Conservation (phyloP, 2,888 invertebrate genomes). For the Caenorhabditis sp. region DNA sequence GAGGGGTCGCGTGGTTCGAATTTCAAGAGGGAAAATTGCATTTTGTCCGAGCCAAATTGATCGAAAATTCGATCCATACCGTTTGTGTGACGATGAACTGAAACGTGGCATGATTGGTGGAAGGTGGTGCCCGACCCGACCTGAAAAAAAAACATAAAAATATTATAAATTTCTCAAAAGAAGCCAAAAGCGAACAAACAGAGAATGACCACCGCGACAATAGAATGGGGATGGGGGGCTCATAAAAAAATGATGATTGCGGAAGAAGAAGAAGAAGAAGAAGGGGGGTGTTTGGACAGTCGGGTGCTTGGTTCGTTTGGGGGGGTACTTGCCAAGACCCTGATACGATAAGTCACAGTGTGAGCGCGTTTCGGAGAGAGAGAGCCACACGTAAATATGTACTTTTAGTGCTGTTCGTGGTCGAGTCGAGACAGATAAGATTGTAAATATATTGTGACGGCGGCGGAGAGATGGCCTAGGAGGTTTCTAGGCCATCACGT, state of each 20-base stretch:
- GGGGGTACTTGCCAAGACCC: conserved; percentile 21
- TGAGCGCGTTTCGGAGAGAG: conserved; percentile 2
- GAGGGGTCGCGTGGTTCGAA: too few relatives aligned
- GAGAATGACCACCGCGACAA: not conserved
- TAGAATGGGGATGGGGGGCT: not conserved
- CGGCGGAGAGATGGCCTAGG: too few relatives aligned
- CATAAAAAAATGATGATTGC: conserved; percentile 7
- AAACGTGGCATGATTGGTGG: too few relatives aligned
- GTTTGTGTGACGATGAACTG: too few relatives aligned
- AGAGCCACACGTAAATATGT: conserved; percentile 14
- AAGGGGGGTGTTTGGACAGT: conserved; percentile 11
- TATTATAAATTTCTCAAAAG: not conserved
- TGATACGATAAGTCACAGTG: conserved; percentile 15
- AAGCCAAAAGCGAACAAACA: not conserved
- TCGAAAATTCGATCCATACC: too few relatives aligned
- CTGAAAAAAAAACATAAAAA: not conserved
- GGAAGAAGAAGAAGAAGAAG: not conserved
- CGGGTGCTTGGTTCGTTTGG: too few relatives aligned
- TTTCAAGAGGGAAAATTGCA: too few relatives aligned
- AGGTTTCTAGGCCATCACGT: too few relatives aligned
- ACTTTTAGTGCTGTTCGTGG: conserved; percentile 37
- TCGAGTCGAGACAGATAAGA: conserved; percentile 31
- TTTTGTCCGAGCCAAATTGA: too few relatives aligned
- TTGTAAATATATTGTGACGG: conserved; percentile 14
- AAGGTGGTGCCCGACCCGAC: not conserved